These are phyloP conservation scores for Myripristis murdjan DNA, from an alignment of 2,797 vertebrate genomes.

Conservation along the genomic window DNA sequence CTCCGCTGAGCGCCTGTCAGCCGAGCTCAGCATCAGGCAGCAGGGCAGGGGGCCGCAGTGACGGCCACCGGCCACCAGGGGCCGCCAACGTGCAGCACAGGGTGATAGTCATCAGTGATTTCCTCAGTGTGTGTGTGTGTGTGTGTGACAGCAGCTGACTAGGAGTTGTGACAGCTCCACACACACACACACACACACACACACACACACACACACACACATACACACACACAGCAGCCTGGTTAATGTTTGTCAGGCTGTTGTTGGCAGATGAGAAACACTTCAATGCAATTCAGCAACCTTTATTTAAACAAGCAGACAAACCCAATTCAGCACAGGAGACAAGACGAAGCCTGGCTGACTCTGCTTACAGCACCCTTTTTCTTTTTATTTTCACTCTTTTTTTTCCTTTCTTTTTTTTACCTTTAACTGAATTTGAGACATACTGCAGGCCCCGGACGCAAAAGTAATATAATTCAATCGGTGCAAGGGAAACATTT, in stretches of 20 bases:
- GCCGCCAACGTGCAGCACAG: slow-evolving; percentile 10
- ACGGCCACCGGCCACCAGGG: slow-evolving; percentile 47
- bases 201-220: too few relatives aligned
- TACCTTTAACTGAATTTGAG: too few relatives aligned
- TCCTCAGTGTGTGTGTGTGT: slow-evolving; percentile 9
- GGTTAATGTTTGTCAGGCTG: slow-evolving; percentile 75
- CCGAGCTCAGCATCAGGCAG: slow-evolving; percentile 64
- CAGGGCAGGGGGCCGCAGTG: slow-evolving; percentile 4
- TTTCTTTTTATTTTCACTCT: too few relatives aligned
- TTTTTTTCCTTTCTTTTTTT: too few relatives aligned
- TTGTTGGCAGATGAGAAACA: slow-evolving; percentile 69
- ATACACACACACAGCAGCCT: too few relatives aligned
- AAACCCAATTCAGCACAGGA: slow-evolving; percentile 17
- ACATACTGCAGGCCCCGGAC: too few relatives aligned
- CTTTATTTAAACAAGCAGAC: slow-evolving; percentile 59
- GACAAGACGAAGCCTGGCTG: slow-evolving; percentile 15
- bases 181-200: slow-evolving; percentile 39
- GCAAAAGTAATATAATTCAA: slow-evolving; percentile 46
- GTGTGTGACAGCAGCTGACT: slow-evolving; percentile 53
- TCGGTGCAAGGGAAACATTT: slow-evolving; percentile 47
- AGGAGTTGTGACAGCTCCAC: slow-evolving; percentile 45
- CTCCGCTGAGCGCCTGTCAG: slow-evolving; percentile 71
- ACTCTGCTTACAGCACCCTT: background rate
- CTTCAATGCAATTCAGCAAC: slow-evolving; percentile 56
- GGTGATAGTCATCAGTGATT: too few relatives aligned